These are phyloP conservation scores for Rhizomys pruinosus DNA, from an alignment of 2,113 vertebrate species.

Conservation along the genomic window DNA sequence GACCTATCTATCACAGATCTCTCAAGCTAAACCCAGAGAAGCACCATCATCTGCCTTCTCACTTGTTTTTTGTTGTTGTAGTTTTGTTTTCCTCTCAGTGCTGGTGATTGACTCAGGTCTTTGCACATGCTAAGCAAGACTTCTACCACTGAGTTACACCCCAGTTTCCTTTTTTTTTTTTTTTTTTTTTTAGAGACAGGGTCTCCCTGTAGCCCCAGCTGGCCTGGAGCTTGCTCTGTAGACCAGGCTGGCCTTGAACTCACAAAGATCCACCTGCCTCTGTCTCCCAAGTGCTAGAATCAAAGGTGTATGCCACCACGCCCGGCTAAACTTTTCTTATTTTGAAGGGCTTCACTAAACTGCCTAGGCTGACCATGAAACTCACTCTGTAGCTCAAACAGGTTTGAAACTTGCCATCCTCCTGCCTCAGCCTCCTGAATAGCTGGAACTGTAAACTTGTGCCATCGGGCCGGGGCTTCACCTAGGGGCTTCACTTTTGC, in stretches of 20 bases:
- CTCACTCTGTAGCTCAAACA: background rate
- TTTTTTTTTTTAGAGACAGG: background rate
- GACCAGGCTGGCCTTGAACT: too few relatives aligned
- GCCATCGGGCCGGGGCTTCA: background rate
- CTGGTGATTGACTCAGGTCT: background rate
- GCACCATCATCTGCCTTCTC: background rate
- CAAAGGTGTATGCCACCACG: too few relatives aligned
- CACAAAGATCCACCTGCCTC: too few relatives aligned
- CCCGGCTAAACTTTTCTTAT: too few relatives aligned
- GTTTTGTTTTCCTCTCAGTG: background rate
- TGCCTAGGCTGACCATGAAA: too few relatives aligned
- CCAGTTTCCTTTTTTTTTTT: background rate
- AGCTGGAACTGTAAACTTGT: background rate
- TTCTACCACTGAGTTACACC: background rate
- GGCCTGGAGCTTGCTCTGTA: background rate
- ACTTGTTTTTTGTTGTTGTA: too few relatives aligned
- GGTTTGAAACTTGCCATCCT: background rate
- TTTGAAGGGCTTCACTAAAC: too few relatives aligned
- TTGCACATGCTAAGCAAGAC: too few relatives aligned
- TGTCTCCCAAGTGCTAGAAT: too few relatives aligned
- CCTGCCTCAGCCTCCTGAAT: background rate
- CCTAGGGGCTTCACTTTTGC: background rate
- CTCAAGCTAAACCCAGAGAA: conserved; percentile 48
- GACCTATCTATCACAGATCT: conserved; percentile 44
- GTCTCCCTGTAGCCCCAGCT: background rate